Evolutionary conservation across 2,888 invertebrate species (phyloP), one percentile per base, ranked within the genome.

Genomic region (Orthosia incerta): DNA sequence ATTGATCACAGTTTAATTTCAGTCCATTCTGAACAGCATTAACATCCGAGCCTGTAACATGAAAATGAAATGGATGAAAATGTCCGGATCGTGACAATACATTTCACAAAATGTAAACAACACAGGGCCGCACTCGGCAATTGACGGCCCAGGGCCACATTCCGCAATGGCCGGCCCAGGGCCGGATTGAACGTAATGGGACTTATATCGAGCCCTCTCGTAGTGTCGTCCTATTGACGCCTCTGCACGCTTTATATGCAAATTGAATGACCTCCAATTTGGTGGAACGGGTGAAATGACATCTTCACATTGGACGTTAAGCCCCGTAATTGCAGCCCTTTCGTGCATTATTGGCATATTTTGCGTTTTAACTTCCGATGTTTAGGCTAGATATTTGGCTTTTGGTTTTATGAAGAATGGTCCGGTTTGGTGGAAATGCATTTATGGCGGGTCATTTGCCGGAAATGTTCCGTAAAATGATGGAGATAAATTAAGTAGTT

Each of bases 181-280:
- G 79, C 50, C 71, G 70, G 60, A 84, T 77, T 80, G 62, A 60
- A 73, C 59, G 67, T 64, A 86, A 86, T 80, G 83, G 84, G 76
- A 76, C 80, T 84, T 76, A 71, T 72, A 86, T 87, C 84, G 81
- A 87, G 86, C 91, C 89, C 89, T 89, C 91, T 90, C 89, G 46
- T 56, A 70, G 62, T 76, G 70, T 79, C 79, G 88, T 89, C 89
- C 89, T 89, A 92, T 93, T 91, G 92, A 92, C 91, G 93, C 88
- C 86, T 87, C 87, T 88, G 83, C 87, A 88, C 90, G 92, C 91
- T 95, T 93, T 94, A 92, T 94, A 95, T 94, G 95, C 92, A 95
- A 95, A 95, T 95, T 92, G 90, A 93, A 95, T 93, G 93, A 93
- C 92, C 92, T 89, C 90, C 92, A 94, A 94, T 94, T 94, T 91